Percentiles rank a stretch among this genome's conserved stretches.
These are phyloP conservation scores for Troilus luridus DNA, from an alignment of 2,888 invertebrate species.

Conservation along the genomic window DNA sequence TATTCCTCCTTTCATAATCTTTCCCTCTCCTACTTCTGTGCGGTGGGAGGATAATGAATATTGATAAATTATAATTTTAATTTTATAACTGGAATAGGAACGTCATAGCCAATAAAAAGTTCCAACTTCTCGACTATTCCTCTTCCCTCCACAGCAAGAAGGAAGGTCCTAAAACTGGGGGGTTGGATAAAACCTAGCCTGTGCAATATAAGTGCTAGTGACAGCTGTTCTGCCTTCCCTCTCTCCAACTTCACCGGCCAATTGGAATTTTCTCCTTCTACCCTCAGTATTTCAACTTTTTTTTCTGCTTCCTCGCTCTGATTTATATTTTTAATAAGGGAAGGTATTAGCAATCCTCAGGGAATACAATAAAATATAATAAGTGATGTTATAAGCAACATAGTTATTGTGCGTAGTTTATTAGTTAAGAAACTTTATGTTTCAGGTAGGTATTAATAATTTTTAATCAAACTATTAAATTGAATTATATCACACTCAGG, in stretches of 20 bases:
- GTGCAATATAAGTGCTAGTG: neutral
- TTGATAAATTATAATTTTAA: no score
- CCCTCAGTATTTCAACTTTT: neutral
- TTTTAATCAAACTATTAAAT: neutral
- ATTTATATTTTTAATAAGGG: conserved; percentile 10
- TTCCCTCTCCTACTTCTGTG: no score
- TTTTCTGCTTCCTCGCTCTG: neutral
- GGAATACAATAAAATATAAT: neutral
- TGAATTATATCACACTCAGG: neutral
- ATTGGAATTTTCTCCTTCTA: neutral
- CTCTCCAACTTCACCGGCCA: neutral
- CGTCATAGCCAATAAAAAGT: no score
- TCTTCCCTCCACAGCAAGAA: neutral
- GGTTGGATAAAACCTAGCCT: neutral
- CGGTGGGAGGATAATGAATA: no score
- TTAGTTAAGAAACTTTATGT: neutral
- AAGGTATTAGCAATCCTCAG: neutral
- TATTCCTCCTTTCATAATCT: no score
- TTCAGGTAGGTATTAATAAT: neutral
- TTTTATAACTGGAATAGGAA: no score
- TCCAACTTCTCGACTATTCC: no score
- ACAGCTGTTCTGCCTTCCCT: neutral
- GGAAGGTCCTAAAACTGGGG: neutral
- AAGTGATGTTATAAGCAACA: neutral
- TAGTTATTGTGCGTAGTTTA: neutral